Percentiles rank a stretch among this genome's conserved stretches.
Evolutionary conservation across 2,888 invertebrate genomes (phyloP).

Genomic region (Pachycephus smyrnensis): DNA sequence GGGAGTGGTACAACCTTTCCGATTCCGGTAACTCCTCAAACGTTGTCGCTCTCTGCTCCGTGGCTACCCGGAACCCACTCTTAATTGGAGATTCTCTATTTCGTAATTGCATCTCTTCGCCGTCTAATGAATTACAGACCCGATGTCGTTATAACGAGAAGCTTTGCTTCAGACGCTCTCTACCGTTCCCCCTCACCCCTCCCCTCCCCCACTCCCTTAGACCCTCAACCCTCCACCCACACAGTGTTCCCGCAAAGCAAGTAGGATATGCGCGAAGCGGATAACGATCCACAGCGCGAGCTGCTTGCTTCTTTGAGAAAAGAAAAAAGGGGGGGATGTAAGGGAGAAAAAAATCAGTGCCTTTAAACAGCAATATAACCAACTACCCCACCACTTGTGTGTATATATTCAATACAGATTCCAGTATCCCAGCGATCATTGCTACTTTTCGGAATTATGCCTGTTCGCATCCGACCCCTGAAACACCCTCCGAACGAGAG

Average conservation of each 20-base stretch:
- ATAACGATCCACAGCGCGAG: neutral
- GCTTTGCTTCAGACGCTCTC: slow-evolving; percentile 2
- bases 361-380: neutral
- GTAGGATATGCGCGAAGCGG: neutral
- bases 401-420: neutral
- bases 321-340: neutral
- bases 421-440: neutral
- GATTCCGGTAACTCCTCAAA: neutral
- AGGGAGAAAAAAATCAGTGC: neutral
- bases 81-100: slow-evolving; percentile 23
- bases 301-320: neutral
- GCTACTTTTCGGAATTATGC: neutral
- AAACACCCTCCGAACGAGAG: neutral
- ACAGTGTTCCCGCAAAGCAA: neutral
- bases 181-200: neutral
- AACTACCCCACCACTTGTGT: neutral
- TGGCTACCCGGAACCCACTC: neutral
- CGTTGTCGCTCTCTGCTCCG: neutral
- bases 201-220: neutral
- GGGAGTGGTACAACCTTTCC: neutral
- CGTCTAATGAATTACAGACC: slow-evolving; percentile 33
- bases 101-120: slow-evolving; percentile 33
- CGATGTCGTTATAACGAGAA: slow-evolving; percentile 29
- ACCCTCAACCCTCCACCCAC: neutral
- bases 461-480: neutral